phyloP scores from a whole-genome alignment of 2,113 vertebrate species.

The Glaucomys volans region DNA sequence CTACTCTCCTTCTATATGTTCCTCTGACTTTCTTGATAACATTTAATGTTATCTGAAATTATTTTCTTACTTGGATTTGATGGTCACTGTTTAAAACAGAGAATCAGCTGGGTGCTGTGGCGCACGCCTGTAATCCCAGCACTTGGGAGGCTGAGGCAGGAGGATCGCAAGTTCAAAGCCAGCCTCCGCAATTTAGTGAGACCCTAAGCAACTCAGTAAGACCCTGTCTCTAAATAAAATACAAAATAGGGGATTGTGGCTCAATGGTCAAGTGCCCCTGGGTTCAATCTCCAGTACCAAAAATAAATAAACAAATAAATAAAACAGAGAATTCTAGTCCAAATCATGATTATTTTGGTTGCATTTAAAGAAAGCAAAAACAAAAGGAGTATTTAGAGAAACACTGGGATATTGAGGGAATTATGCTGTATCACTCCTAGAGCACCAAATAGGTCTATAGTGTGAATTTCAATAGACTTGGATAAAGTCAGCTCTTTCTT shows the following conservation, averaged over 20 bases:
- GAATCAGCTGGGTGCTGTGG: too few relatives aligned
- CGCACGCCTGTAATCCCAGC: too few relatives aligned
- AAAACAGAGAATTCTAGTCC: neutral
- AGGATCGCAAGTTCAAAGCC: too few relatives aligned
- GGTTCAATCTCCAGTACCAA: too few relatives aligned
- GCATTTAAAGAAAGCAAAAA: neutral
- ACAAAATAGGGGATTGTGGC: too few relatives aligned
- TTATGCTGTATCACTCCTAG: neutral
- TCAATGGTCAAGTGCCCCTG: too few relatives aligned
- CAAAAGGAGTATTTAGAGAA: neutral
- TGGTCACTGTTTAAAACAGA: neutral
- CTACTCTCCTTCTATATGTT: neutral
- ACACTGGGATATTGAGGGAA: neutral
- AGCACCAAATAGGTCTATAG: neutral
- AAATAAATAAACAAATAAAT: too few relatives aligned
- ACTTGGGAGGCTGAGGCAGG: too few relatives aligned
- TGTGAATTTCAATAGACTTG: neutral
- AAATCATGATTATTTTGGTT: neutral
- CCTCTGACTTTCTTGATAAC: neutral
- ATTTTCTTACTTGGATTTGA: neutral
- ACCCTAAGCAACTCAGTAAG: too few relatives aligned
- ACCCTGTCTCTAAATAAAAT: too few relatives aligned
- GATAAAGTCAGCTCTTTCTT: neutral
- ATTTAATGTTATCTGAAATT: neutral
- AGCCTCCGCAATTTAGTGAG: too few relatives aligned